Evolutionary conservation across 2,797 vertebrate genomes (phyloP).

Genomic region (Anguilla obscura): DNA sequence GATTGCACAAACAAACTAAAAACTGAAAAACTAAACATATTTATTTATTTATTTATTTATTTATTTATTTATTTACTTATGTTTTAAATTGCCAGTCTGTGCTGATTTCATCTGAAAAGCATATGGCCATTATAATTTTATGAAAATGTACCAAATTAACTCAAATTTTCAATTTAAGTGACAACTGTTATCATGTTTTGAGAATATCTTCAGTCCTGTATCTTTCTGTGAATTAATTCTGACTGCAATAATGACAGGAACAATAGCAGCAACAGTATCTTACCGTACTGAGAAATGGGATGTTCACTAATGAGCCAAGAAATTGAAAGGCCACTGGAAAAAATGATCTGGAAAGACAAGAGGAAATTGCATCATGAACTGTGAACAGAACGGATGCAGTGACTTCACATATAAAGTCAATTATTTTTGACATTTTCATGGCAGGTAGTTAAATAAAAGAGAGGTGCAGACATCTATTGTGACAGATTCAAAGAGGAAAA

Average conservation of each 20-base stretch:
- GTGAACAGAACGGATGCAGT: neutral
- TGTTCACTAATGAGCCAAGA: constrained; percentile 69
- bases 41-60: neutral
- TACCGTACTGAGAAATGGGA: constrained; percentile 77
- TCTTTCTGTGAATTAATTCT: neutral
- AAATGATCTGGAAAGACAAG: constrained; percentile 73
- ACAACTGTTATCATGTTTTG: neutral
- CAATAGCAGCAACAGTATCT: constrained; percentile 39
- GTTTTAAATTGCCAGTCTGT: neutral
- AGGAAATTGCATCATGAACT: constrained; percentile 3
- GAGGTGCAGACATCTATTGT: neutral
- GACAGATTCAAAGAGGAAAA: neutral
- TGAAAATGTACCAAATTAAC: neutral
- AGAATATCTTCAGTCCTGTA: neutral
- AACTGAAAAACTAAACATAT: neutral
- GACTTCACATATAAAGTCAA: neutral
- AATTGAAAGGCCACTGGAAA: constrained; percentile 81
- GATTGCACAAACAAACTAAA: neutral
- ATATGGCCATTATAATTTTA: neutral
- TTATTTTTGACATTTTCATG: neutral
- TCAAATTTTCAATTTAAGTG: neutral
- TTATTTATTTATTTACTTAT: neutral
- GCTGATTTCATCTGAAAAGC: neutral
- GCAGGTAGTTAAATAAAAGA: constrained; percentile 9
- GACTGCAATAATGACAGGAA: neutral